phyloP scores from a whole-genome alignment of 2,888 invertebrate species.

The Iselma pallidipennis region DNA sequence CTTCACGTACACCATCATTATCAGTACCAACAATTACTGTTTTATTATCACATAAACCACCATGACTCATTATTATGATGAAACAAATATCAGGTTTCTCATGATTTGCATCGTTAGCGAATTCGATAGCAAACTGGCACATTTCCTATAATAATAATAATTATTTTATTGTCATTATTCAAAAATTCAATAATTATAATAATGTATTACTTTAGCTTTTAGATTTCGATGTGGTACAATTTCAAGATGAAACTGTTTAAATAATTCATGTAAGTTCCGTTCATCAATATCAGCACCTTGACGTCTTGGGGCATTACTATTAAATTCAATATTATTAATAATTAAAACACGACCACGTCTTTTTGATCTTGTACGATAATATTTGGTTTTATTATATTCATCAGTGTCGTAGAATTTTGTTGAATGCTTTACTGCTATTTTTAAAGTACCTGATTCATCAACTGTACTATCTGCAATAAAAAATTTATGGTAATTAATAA shows the following conservation, averaged over 20 bases:
- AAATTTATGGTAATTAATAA: not conserved
- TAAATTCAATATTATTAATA: constrained; percentile 65
- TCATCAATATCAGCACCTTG: constrained; percentile 64
- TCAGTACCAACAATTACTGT: constrained; percentile 64
- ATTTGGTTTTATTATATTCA: constrained; percentile 34
- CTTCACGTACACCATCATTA: constrained; percentile 58
- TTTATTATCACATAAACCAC: constrained; percentile 55
- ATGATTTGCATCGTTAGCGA: constrained; percentile 54
- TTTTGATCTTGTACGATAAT: constrained; percentile 60
- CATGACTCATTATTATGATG: constrained; percentile 70
- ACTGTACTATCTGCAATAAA: not conserved
- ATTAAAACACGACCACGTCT: constrained; percentile 64
- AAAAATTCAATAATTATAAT: not conserved
- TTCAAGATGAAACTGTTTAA: constrained; percentile 59
- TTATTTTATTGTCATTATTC: not conserved
- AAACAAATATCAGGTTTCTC: constrained; percentile 64
- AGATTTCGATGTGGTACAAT: constrained; percentile 25
- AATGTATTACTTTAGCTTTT: constrained; percentile 21
- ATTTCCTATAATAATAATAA: constrained; percentile 50
- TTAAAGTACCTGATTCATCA: constrained; percentile 20
- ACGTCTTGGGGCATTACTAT: constrained; percentile 46
- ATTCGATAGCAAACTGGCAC: constrained; percentile 52
- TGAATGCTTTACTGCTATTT: constrained; percentile 17
- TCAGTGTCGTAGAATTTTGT: constrained; percentile 33
- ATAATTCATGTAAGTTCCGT: constrained; percentile 62